Percentiles rank a stretch among this genome's conserved stretches.
Conservation (phyloP, 1,140 invertebrate species). For the Calephelis nemesis region DNA sequence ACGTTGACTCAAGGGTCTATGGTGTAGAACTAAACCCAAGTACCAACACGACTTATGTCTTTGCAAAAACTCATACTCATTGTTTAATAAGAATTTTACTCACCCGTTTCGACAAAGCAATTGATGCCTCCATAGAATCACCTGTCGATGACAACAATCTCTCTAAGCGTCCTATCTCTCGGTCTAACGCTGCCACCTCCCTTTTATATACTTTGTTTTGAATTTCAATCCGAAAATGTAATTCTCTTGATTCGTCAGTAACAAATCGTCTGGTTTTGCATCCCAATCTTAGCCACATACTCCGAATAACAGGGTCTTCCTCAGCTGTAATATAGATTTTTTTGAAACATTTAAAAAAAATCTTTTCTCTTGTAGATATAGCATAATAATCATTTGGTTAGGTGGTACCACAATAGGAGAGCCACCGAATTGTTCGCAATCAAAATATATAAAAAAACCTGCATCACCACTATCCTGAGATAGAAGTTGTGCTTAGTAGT, state of each 20-base stretch:
- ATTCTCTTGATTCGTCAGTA: constrained; percentile 86
- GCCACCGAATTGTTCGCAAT: too few relatives aligned
- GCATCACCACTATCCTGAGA: too few relatives aligned
- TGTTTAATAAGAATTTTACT: constrained; percentile 24
- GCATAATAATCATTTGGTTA: too few relatives aligned
- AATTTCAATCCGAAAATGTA: constrained; percentile 92
- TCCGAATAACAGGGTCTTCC: constrained; percentile 90
- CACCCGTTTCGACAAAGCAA: constrained; percentile 77
- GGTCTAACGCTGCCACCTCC: constrained; percentile 89
- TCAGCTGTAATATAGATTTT: constrained; percentile 81
- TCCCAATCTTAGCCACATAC: constrained; percentile 92
- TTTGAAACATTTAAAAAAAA: too few relatives aligned
- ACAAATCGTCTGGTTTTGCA: constrained; percentile 91
- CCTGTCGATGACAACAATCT: constrained; percentile 81
- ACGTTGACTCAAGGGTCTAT: background rate
- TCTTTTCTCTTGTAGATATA: too few relatives aligned
- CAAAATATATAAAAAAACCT: too few relatives aligned
- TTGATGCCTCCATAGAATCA: constrained; percentile 69
- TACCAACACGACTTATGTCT: background rate
- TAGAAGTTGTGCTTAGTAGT: too few relatives aligned
- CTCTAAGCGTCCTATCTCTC: constrained; percentile 88
- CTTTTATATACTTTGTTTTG: constrained; percentile 93
- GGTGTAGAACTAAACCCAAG: background rate
- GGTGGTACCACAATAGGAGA: too few relatives aligned
- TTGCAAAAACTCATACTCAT: too few relatives aligned